Conservation (phyloP, 2,113 vertebrate species). For the Balaenoptera acutorostrata region DNA sequence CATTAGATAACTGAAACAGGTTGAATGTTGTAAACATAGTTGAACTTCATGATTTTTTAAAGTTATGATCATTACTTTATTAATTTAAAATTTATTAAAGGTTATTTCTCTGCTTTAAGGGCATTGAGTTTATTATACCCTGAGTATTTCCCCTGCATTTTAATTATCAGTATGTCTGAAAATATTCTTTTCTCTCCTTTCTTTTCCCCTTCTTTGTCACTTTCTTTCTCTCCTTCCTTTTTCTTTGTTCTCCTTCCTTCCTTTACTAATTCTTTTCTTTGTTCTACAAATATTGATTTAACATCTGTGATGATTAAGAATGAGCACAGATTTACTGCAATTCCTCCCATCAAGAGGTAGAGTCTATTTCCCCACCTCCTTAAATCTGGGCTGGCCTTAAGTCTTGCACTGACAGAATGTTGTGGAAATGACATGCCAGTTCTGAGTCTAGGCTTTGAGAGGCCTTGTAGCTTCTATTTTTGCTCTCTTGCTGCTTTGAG, state of each 20-base stretch:
- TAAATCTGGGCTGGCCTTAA: background rate
- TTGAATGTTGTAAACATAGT: background rate
- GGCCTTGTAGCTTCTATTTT: background rate
- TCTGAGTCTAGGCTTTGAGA: background rate
- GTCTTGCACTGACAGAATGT: background rate
- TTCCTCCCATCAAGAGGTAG: background rate
- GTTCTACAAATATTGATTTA: background rate
- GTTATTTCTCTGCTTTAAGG: background rate
- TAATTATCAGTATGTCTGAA: background rate
- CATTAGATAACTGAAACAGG: background rate
- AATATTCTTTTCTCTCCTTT: background rate
- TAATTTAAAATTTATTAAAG: background rate
- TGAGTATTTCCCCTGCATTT: background rate
- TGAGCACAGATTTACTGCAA: background rate
- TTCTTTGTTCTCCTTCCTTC: background rate
- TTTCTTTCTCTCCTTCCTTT: background rate
- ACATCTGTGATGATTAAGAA: background rate
- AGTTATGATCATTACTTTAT: background rate
- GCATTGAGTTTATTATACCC: background rate
- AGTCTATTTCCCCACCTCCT: background rate
- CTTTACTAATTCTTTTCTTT: background rate
- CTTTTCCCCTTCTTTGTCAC: background rate
- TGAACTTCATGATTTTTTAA: background rate
- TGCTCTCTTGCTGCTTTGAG: background rate
- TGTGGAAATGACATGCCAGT: background rate